Percentiles rank a stretch among this genome's conserved stretches.
phyloP scores from a whole-genome alignment of 2,113 vertebrate genomes.

The Macquaria australasica region DNA sequence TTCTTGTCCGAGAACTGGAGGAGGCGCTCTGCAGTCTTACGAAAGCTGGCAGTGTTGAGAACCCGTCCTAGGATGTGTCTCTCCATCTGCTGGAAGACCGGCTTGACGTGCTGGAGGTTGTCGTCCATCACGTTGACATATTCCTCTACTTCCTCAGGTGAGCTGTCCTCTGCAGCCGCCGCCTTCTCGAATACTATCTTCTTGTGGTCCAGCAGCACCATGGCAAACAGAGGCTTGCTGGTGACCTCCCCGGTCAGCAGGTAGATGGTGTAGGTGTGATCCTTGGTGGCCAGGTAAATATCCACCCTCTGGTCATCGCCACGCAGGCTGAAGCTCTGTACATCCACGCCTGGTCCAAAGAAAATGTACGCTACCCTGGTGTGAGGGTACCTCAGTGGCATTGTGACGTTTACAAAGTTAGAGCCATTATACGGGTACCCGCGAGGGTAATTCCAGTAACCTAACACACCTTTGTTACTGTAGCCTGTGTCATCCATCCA shows the following conservation, averaged over 20 bases:
- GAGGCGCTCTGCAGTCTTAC: slow-evolving; percentile 92
- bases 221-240: slow-evolving; percentile 88
- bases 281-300: slow-evolving; percentile 88
- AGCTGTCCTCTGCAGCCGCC: slow-evolving; percentile 70
- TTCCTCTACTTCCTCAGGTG: slow-evolving; percentile 88
- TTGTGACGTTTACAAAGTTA: slow-evolving; percentile 95
- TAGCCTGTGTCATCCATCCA: slow-evolving; percentile 96
- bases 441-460: slow-evolving; percentile 91
- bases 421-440: slow-evolving; percentile 97
- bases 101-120: slow-evolving; percentile 93
- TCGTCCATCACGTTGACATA: slow-evolving; percentile 89
- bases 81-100: slow-evolving; percentile 95
- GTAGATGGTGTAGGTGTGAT: slow-evolving; percentile 91
- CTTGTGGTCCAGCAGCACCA: slow-evolving; percentile 89
- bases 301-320: slow-evolving; percentile 90
- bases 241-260: slow-evolving; percentile 88
- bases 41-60: slow-evolving; percentile 90
- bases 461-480: slow-evolving; percentile 88
- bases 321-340: slow-evolving; percentile 92
- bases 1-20: slow-evolving; percentile 93
- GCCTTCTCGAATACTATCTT: slow-evolving; percentile 92
- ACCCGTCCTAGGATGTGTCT: slow-evolving; percentile 92
- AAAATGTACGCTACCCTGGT: slow-evolving; percentile 94
- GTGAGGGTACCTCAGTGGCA: slow-evolving; percentile 88
- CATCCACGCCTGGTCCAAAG: slow-evolving; percentile 91